Conservation (phyloP, 2,797 vertebrate genomes). For the Myotis findleyi region DNA sequence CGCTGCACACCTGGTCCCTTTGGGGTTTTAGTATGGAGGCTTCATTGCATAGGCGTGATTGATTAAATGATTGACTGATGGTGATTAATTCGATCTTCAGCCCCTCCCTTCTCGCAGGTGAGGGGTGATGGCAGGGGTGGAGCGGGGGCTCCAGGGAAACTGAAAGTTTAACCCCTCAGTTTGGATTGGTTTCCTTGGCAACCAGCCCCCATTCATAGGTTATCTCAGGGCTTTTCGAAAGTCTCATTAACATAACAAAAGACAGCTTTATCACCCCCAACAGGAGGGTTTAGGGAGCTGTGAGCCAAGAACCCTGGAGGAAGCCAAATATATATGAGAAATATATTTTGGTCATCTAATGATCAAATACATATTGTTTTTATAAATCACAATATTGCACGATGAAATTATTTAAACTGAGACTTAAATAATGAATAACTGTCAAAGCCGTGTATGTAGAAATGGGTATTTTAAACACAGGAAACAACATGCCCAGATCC, state of each 20-base stretch:
- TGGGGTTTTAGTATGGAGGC: neutral
- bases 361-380: neutral
- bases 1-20: neutral
- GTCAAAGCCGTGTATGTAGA: neutral
- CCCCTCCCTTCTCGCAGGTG: neutral
- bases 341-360: neutral
- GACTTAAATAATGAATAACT: neutral
- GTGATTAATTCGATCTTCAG: neutral
- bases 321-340: neutral
- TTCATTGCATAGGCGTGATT: neutral
- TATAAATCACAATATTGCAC: neutral
- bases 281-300: neutral
- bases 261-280: neutral
- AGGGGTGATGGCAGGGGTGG: neutral
- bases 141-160: too few species aligned
- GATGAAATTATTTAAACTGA: conserved; percentile 29
- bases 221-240: neutral
- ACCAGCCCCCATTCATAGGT: neutral
- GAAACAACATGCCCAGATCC: neutral
- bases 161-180: neutral
- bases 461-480: neutral
- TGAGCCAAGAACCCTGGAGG: neutral
- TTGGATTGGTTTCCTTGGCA: neutral
- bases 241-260: neutral
- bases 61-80: neutral